phyloP scores from a whole-genome alignment of 2,113 vertebrate genomes.

The Sciurus niger region DNA sequence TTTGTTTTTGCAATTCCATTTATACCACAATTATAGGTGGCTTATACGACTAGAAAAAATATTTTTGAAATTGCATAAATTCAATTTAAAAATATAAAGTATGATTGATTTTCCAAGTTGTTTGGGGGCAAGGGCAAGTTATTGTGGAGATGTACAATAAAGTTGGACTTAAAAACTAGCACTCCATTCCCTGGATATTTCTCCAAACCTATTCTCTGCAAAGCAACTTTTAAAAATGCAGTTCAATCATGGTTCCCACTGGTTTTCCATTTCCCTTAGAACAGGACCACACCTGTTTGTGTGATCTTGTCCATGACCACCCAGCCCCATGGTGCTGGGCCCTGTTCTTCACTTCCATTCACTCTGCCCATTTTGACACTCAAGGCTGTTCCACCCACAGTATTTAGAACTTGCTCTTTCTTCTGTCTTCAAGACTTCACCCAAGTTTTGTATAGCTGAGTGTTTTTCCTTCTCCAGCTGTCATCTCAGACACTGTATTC shows the following conservation, averaged over 20 bases:
- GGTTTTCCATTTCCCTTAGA: neutral
- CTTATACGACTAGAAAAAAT: neutral
- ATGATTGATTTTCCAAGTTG: neutral
- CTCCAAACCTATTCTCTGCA: neutral
- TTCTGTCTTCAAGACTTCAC: accelerated
- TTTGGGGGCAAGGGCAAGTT: neutral
- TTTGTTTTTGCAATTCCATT: neutral
- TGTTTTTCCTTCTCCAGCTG: neutral
- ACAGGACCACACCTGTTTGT: accelerated
- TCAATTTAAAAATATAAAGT: neutral
- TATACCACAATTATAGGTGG: neutral
- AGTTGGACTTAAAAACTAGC: neutral
- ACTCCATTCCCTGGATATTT: neutral
- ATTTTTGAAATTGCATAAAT: neutral
- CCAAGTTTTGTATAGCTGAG: neutral
- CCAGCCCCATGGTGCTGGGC: accelerated
- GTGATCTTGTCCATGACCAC: neutral
- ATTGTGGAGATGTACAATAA: neutral
- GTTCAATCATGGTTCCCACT: neutral
- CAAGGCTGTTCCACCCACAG: neutral
- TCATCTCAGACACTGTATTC: neutral
- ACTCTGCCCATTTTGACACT: accelerated
- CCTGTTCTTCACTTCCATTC: neutral
- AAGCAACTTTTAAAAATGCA: neutral
- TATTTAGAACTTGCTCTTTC: neutral